Percentiles rank a stretch among this genome's conserved stretches.
Evolutionary conservation across 92 coral and sea anemone genomes (phyloP).

Genomic region (Porites divaricata): DNA sequence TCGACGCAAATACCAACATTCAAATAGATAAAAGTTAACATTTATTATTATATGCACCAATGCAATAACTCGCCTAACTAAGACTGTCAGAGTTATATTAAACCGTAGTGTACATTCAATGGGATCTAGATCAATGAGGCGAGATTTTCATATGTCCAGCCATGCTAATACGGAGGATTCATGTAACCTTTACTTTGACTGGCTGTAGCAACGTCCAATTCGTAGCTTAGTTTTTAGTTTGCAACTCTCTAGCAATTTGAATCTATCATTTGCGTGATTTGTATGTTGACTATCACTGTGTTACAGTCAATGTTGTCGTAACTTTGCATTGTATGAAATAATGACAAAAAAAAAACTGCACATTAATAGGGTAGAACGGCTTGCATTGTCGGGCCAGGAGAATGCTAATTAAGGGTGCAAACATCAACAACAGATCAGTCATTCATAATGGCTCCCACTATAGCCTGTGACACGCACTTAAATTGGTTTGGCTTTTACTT

Average conservation of each 20-base stretch:
- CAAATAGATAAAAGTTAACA: background rate
- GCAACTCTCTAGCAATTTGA: background rate
- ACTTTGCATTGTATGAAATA: background rate
- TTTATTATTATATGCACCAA: no score
- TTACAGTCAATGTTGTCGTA: no score
- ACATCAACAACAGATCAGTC: constrained; percentile 9
- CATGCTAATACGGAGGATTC: no score
- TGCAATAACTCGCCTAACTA: no score
- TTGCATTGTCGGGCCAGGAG: background rate
- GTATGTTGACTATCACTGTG: no score
- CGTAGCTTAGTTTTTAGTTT: background rate
- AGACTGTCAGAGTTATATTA: no score
- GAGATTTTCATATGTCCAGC: background rate
- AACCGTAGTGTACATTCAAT: background rate
- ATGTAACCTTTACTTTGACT: background rate
- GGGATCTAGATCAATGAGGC: background rate
- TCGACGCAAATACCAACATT: background rate
- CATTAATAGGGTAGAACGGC: constrained; percentile 3
- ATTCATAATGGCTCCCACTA: background rate
- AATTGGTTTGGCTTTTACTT: constrained; percentile 3
- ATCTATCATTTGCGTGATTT: background rate
- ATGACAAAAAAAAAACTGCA: background rate
- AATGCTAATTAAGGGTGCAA: constrained; percentile 26
- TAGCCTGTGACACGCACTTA: constrained; percentile 1
- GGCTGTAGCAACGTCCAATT: background rate